Conservation (phyloP, 2,113 vertebrate genomes). For the Notarius lentiginosus region DNA sequence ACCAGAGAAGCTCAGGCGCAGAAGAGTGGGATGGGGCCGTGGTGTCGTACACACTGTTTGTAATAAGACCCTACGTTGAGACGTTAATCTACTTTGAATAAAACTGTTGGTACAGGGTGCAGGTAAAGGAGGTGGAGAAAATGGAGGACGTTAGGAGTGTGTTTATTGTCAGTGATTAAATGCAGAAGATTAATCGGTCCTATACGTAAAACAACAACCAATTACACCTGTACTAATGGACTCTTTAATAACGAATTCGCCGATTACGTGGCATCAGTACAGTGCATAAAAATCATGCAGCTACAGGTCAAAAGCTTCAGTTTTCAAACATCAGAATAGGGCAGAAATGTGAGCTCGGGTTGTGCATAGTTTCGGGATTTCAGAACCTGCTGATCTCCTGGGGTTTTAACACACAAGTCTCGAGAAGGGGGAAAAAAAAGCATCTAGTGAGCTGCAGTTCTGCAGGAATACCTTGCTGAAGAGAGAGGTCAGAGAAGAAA, state of each 20-base stretch:
- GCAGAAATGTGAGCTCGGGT: not conserved
- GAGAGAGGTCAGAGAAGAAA: not conserved
- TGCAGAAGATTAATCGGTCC: not conserved
- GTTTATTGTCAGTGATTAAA: not conserved
- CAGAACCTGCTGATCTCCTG: not conserved
- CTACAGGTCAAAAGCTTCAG: not conserved
- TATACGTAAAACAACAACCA: not conserved
- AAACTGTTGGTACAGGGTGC: not conserved
- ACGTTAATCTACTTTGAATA: conserved; percentile 9
- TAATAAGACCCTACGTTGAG: not conserved
- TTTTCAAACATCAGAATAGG: not conserved
- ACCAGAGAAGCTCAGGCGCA: not conserved
- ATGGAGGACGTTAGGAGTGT: not conserved
- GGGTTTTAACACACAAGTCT: not conserved
- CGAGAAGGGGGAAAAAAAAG: not conserved
- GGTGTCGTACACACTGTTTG: not conserved
- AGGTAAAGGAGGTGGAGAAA: conserved; percentile 7
- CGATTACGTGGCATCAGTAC: not conserved
- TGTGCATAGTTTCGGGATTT: not conserved
- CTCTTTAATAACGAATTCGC: not conserved
- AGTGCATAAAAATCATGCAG: not conserved
- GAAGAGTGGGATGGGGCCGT: not conserved
- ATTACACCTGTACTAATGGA: not conserved
- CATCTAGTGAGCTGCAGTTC: not conserved
- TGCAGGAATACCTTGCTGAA: not conserved